A percentile compares a stretch with the other conserved stretches of the same genome.
Conservation (phyloP, 1,140 invertebrate genomes). For the Heterodera schachtii region DNA sequence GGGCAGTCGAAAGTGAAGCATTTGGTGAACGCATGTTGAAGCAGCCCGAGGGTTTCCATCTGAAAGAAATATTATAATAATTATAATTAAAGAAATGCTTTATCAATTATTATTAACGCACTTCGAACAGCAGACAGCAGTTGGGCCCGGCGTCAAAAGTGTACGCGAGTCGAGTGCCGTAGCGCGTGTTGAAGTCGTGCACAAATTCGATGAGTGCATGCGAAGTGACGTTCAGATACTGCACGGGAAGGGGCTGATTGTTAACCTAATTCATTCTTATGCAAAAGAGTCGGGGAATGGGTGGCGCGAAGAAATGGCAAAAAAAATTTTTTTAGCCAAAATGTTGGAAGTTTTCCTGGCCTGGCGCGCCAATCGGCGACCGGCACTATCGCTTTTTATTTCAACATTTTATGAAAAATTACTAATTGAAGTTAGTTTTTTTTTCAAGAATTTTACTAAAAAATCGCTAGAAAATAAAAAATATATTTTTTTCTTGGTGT, state of each 20-base stretch:
- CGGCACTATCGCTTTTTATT: too few species aligned
- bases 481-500: too few species aligned
- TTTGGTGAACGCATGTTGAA: background rate
- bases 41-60: background rate
- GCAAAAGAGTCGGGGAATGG: too few species aligned
- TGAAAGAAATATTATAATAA: background rate
- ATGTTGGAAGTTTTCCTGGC: too few species aligned
- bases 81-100: background rate
- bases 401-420: too few species aligned
- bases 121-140: constrained; percentile 58
- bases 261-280: too few species aligned
- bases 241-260: background rate
- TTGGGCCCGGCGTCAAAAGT: constrained; percentile 65
- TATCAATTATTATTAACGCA: constrained; percentile 16
- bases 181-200: constrained; percentile 53
- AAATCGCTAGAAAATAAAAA: too few species aligned
- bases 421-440: too few species aligned
- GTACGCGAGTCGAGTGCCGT: constrained; percentile 49
- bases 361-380: too few species aligned
- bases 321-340: too few species aligned
- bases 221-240: constrained; percentile 59
- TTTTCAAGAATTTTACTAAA: too few species aligned
- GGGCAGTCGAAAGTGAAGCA: background rate
- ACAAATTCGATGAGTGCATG: constrained; percentile 52
- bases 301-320: too few species aligned